phyloP scores from a whole-genome alignment of 2,888 invertebrate species.

The Tachina lurida region DNA sequence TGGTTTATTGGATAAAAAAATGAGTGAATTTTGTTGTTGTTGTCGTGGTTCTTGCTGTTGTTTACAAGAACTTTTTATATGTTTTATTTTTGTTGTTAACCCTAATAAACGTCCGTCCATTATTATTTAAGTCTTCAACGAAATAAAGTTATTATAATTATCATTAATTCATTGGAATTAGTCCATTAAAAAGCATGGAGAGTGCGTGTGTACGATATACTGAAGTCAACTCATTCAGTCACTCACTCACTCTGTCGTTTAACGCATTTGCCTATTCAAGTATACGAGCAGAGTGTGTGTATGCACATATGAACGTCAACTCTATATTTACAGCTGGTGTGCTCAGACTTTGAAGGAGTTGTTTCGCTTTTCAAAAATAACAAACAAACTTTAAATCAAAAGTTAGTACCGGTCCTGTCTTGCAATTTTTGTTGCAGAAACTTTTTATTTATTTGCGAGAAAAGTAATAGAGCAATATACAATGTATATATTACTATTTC shows the following conservation, averaged over 20 bases:
- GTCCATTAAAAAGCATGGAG: constrained; percentile 68
- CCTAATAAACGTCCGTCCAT: constrained; percentile 38
- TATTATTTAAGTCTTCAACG: constrained; percentile 65
- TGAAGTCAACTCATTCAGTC: constrained; percentile 50
- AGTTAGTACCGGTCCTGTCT: no score
- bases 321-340: constrained; percentile 49
- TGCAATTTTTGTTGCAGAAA: no score
- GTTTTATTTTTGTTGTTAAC: constrained; percentile 25
- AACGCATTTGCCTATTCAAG: constrained; percentile 38
- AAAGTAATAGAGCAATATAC: no score
- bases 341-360: neutral
- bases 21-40: constrained; percentile 22
- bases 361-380: no score
- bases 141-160: constrained; percentile 72
- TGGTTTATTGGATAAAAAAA: constrained; percentile 33
- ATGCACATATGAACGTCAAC: neutral
- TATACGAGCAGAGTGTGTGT: neutral
- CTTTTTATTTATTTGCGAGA: no score
- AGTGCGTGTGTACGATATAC: constrained; percentile 64
- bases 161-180: constrained; percentile 72
- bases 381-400: no score
- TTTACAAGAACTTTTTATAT: neutral
- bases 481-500: neutral
- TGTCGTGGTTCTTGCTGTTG: constrained; percentile 5
- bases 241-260: constrained; percentile 43